Evolutionary conservation across 37 sponge, comb jelly and placozoan species (phyloP).

Genomic region (Diacarnus erythraeanus): DNA sequence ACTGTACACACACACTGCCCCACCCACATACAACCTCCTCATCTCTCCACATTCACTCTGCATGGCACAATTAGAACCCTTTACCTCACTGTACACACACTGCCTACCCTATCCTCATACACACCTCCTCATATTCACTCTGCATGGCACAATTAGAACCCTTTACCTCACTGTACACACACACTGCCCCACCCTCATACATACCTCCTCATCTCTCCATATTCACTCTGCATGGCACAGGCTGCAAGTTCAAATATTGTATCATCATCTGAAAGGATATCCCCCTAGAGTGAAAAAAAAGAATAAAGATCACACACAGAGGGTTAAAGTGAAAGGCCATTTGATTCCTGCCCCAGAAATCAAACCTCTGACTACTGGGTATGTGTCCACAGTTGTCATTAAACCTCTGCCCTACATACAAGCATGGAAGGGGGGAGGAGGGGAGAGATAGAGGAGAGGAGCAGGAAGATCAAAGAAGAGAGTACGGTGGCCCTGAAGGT

Average conservation of each 20-base stretch:
- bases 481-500: too few relatives aligned
- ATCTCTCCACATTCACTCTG: not conserved
- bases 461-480: too few relatives aligned
- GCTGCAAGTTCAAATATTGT: slow-evolving; percentile 64
- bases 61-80: too few relatives aligned
- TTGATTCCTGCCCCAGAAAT: too few relatives aligned
- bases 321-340: too few relatives aligned
- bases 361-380: too few relatives aligned
- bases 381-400: too few relatives aligned
- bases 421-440: too few relatives aligned
- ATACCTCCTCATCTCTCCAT: slow-evolving; percentile 45
- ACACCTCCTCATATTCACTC: not conserved
- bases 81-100: slow-evolving; percentile 3
- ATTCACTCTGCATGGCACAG: slow-evolving; percentile 54
- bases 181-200: not conserved
- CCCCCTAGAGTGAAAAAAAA: slow-evolving; percentile 12
- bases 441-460: too few relatives aligned
- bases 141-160: slow-evolving; percentile 9
- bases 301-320: not conserved
- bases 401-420: too few relatives aligned
- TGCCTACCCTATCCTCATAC: slow-evolving; percentile 1
- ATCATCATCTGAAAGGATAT: slow-evolving; percentile 36
- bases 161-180: not conserved
- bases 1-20: not conserved
- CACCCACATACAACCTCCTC: not conserved